These are phyloP conservation scores for Drosophila sp. DNA, from an alignment of 1,140 invertebrate species.

Conservation along the genomic window DNA sequence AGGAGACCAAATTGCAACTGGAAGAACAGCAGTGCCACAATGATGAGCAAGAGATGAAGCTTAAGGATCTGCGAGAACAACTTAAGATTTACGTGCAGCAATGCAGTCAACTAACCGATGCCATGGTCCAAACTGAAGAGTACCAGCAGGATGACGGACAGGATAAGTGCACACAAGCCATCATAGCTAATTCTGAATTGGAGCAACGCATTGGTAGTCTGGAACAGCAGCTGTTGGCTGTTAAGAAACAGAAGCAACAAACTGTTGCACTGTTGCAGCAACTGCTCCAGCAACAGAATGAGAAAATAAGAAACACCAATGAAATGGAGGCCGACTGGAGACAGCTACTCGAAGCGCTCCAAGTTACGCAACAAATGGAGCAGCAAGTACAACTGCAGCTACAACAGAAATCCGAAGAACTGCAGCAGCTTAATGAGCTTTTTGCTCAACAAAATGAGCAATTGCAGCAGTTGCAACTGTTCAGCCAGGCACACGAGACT, in stretches of 20 bases:
- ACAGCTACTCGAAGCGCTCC: constrained; percentile 59
- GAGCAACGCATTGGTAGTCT: constrained; percentile 55
- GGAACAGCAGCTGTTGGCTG: constrained; percentile 57
- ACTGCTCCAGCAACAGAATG: constrained; percentile 65
- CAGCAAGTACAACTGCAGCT: constrained; percentile 57
- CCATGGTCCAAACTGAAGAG: constrained; percentile 37
- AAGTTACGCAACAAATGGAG: constrained; percentile 64
- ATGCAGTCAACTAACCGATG: constrained; percentile 36
- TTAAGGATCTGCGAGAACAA: constrained; percentile 31
- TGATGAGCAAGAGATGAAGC: constrained; percentile 34
- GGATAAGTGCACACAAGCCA: constrained; percentile 39
- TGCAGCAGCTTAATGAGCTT: constrained; percentile 71
- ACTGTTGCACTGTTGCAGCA: constrained; percentile 60
- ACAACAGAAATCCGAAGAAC: constrained; percentile 63
- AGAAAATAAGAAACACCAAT: constrained; percentile 68
- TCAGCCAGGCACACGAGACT: constrained; percentile 41
- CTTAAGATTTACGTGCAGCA: constrained; percentile 46
- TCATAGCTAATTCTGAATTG: constrained; percentile 23
- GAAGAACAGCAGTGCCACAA: constrained; percentile 42
- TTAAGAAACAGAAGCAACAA: constrained; percentile 55
- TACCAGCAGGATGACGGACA: constrained; percentile 17
- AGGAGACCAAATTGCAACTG: constrained; percentile 50
- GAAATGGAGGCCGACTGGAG: constrained; percentile 73
- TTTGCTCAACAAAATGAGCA: constrained; percentile 75
- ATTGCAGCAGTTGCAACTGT: constrained; percentile 61